These are phyloP conservation scores for Sparus aurata DNA, from an alignment of 2,797 vertebrate species.

Conservation along the genomic window DNA sequence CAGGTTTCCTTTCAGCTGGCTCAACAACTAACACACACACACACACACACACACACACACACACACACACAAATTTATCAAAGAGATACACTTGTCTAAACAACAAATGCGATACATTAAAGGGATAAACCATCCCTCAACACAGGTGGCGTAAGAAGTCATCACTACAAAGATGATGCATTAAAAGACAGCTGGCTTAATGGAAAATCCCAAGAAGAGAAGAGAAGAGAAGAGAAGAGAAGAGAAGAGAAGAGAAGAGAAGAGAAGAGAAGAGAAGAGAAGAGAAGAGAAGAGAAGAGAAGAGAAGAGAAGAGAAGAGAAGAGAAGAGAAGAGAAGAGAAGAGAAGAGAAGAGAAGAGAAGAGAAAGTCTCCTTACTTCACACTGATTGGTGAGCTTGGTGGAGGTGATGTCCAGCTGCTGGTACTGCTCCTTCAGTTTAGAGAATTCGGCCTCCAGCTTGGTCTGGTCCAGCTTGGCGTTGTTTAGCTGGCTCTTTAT, in stretches of 20 bases:
- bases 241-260: too few species aligned
- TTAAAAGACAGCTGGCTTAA: constrained; percentile 3
- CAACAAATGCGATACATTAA: constrained; percentile 11
- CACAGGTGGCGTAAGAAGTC: constrained; percentile 34
- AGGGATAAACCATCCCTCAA: neutral
- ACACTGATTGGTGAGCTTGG: constrained; percentile 97
- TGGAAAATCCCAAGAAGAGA: neutral
- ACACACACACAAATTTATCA: constrained; percentile 21
- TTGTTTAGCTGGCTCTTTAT: constrained; percentile 93
- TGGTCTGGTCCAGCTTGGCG: constrained; percentile 95
- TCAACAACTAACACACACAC: constrained; percentile 89
- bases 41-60: constrained; percentile 25
- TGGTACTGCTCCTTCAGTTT: constrained; percentile 97
- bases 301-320: too few species aligned
- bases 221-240: too few species aligned
- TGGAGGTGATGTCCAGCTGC: constrained; percentile 96
- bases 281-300: too few species aligned
- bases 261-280: too few species aligned
- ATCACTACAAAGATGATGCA: neutral
- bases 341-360: neutral
- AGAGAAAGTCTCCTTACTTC: constrained; percentile 85
- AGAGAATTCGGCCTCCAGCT: constrained; percentile 96
- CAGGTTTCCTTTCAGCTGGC: constrained; percentile 98
- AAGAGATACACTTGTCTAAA: constrained; percentile 10
- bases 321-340: neutral